Evolutionary conservation across 2,888 invertebrate species (phyloP).

Genomic region (Ormia ochracea): DNA sequence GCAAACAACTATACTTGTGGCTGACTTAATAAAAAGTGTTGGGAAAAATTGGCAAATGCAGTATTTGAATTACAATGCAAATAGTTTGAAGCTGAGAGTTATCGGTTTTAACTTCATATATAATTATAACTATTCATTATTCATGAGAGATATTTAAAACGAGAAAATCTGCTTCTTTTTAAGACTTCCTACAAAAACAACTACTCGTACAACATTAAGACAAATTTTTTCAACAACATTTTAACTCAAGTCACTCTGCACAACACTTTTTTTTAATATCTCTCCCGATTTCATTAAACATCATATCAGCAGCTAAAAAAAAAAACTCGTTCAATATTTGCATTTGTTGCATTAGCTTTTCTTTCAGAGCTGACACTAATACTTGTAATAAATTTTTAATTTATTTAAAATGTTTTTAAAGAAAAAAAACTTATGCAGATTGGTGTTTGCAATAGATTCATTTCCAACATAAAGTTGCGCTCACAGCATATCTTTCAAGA

Average conservation of each 20-base stretch:
- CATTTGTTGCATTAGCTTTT: not conserved
- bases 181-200: too few species aligned
- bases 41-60: too few species aligned
- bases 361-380: not conserved
- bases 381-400: not conserved
- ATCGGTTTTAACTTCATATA: too few species aligned
- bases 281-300: not conserved
- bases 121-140: too few species aligned
- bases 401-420: not conserved
- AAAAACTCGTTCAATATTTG: conserved; percentile 6
- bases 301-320: not conserved
- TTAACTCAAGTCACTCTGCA: not conserved
- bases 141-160: too few species aligned
- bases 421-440: not conserved
- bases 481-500: not conserved
- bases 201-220: too few species aligned
- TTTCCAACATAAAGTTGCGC: not conserved
- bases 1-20: too few species aligned
- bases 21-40: too few species aligned
- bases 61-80: too few species aligned
- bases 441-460: conserved; percentile 2
- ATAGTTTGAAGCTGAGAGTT: too few species aligned
- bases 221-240: too few species aligned
- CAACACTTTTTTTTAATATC: not conserved
- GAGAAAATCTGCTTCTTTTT: too few species aligned